These are phyloP conservation scores for Apostichopus californicus DNA, from an alignment of 35 echinoderm and acorn worm genomes.

Conservation along the genomic window DNA sequence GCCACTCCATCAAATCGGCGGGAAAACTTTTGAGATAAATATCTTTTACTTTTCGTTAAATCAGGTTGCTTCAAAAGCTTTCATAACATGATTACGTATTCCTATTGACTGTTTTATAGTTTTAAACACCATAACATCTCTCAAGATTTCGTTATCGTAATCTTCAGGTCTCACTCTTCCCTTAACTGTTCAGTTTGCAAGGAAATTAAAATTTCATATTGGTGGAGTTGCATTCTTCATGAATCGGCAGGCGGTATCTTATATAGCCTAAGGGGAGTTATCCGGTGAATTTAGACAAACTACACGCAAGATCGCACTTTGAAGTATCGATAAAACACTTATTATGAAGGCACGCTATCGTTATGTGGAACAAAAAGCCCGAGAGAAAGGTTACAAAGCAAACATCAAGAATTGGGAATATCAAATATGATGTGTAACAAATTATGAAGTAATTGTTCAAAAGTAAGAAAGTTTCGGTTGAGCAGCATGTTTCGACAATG, in stretches of 20 bases:
- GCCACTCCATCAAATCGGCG: background rate
- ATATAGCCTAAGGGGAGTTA: constrained; percentile 33
- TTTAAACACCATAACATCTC: background rate
- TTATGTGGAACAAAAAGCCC: background rate
- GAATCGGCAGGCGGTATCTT: constrained; percentile 20
- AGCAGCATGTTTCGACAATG: too few species aligned
- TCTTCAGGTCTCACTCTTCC: background rate
- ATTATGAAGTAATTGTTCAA: background rate
- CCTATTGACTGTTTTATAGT: constrained; percentile 18
- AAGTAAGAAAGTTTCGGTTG: too few species aligned
- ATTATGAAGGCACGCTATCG: background rate
- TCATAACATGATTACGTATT: constrained; percentile 23
- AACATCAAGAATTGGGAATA: background rate
- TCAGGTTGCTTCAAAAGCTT: constrained; percentile 3
- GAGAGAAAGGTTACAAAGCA: background rate
- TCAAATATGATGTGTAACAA: background rate
- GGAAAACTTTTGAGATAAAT: constrained; percentile 36
- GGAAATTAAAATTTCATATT: constrained; percentile 44
- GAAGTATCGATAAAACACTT: constrained; percentile 36
- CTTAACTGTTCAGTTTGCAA: constrained; percentile 9
- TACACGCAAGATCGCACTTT: constrained; percentile 49
- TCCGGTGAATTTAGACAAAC: constrained; percentile 25
- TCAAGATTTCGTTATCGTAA: constrained; percentile 5
- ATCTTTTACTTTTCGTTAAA: constrained; percentile 19
- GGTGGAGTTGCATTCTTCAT: constrained; percentile 27